Base-by-base conservation (phyloP, 1,140 invertebrate genomes). In the Drosophila erecta region DNA sequence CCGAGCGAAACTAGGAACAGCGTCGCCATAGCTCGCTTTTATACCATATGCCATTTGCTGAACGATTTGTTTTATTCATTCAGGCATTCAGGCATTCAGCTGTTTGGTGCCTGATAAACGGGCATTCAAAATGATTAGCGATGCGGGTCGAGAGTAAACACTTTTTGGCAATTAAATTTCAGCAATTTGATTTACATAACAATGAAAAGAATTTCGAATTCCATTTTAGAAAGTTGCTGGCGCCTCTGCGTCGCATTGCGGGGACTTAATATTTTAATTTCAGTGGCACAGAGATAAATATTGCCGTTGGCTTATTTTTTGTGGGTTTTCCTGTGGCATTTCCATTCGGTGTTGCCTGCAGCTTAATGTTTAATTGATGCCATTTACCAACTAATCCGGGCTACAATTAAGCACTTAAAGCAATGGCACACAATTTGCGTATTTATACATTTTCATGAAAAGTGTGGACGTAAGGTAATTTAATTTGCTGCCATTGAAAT, bases 91-190 rank as follows among this genome's bases (percentile, higher is more conserved):
- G 41, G 38, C 30, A 43, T 40, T 35, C 38, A 41, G 41, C 73
- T 65, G 62, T 17, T 50, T 30, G 2, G 10, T 24, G 14, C 10
- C 49, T 59, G 72, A 76, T 76, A 76, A 59, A 41, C 51, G 11
- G 20, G 12, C 22, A 33, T 22, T 7, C 6, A 17, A n/a, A 27
- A 33, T 61, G 69, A 7, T 38, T 30, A 30, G 7, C 30, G 40
- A 70, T 57, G 22, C 49, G 37, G 60, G 60, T 66, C n/a, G 56
- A 87, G 72, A 76, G 65, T 69, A 87, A 83, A 87, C 78, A 81
- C 65, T 81, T 87, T 85, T 81, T 87, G 79, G 66, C 80, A 87
- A 86, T 86, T 86, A 83, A 87, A 76, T 71, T 79, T 65, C 41
- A 65, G 41, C 56, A 79, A 86, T 78, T 85, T 75, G 69, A 89